Percentiles rank a stretch among this genome's conserved stretches.
phyloP scores from a whole-genome alignment of 2,797 vertebrate genomes.

The Peromyscus attwateri region DNA sequence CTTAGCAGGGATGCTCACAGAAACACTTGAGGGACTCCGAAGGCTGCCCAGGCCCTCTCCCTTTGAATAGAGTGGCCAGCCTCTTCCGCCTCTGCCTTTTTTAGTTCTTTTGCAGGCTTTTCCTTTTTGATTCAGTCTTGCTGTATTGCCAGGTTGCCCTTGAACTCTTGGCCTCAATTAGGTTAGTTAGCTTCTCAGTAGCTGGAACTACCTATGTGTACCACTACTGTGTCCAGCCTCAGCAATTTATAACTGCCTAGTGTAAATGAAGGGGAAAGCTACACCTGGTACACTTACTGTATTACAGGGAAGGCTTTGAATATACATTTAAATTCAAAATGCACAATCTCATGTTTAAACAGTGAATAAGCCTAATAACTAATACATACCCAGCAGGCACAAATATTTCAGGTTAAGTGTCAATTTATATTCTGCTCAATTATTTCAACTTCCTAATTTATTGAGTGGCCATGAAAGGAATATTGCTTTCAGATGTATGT shows the following conservation, averaged over 20 bases:
- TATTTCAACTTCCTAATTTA: conserved; percentile 60
- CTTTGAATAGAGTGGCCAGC: not conserved
- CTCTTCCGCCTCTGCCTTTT: not conserved
- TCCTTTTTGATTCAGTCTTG: not conserved
- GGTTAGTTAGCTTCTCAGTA: not conserved
- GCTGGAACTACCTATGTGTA: not conserved
- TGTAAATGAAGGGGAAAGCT: not conserved
- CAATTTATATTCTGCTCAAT: conserved; percentile 50
- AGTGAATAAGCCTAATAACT: conserved; percentile 12
- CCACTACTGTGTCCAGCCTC: not conserved
- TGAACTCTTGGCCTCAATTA: not conserved
- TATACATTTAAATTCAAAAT: conserved; percentile 66
- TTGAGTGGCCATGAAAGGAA: not conserved
- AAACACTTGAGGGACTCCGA: not conserved
- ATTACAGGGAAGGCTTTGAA: conserved; percentile 53
- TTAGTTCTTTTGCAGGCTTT: conserved; percentile 4
- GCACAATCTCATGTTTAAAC: conserved; percentile 16
- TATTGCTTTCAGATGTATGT: not conserved
- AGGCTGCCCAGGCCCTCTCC: not conserved
- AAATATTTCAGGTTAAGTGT: conserved; percentile 64
- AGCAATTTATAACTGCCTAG: not conserved
- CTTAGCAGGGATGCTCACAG: not conserved
- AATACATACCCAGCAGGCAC: conserved; percentile 12
- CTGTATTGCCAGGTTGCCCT: not conserved
- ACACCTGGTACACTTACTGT: not conserved